phyloP scores from a whole-genome alignment of 2,888 invertebrate genomes.

The Melanophora roralis region DNA sequence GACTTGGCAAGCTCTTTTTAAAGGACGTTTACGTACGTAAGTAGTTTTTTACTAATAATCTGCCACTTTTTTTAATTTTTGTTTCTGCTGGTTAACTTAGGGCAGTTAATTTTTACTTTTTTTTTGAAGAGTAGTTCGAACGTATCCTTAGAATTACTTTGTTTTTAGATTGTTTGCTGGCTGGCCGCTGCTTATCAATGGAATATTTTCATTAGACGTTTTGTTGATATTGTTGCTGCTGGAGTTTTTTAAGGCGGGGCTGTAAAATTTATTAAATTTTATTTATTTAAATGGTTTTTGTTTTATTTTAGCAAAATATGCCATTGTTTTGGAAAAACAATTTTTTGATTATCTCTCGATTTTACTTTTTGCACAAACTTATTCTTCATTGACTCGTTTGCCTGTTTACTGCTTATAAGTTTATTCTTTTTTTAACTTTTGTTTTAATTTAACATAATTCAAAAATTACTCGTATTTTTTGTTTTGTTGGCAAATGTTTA shows the following conservation, averaged over 20 bases:
- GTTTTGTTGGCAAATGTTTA: slow-evolving; percentile 6
- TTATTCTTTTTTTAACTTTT: not conserved
- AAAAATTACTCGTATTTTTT: slow-evolving; percentile 14
- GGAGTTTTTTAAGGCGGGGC: slow-evolving; percentile 36
- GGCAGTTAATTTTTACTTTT: too few species aligned
- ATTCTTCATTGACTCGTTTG: not conserved
- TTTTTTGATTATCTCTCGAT: slow-evolving; percentile 40
- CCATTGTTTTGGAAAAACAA: not conserved
- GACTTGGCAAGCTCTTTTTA: slow-evolving; percentile 38
- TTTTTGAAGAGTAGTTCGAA: too few species aligned
- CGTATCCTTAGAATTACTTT: too few species aligned
- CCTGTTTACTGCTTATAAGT: too few species aligned
- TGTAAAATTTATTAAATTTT: slow-evolving; percentile 47
- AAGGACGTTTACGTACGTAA: too few species aligned
- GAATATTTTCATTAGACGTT: too few species aligned
- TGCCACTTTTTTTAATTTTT: too few species aligned
- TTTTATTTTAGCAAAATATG: not conserved
- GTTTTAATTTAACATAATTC: not conserved
- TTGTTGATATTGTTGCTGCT: not conserved
- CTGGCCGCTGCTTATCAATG: too few species aligned
- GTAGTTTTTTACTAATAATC: too few species aligned
- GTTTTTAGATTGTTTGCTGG: too few species aligned
- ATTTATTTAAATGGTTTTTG: slow-evolving; percentile 18
- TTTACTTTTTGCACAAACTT: not conserved
- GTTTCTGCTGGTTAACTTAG: too few species aligned